phyloP scores from a whole-genome alignment of 1,140 invertebrate species.

The Laodelphax striatellus region DNA sequence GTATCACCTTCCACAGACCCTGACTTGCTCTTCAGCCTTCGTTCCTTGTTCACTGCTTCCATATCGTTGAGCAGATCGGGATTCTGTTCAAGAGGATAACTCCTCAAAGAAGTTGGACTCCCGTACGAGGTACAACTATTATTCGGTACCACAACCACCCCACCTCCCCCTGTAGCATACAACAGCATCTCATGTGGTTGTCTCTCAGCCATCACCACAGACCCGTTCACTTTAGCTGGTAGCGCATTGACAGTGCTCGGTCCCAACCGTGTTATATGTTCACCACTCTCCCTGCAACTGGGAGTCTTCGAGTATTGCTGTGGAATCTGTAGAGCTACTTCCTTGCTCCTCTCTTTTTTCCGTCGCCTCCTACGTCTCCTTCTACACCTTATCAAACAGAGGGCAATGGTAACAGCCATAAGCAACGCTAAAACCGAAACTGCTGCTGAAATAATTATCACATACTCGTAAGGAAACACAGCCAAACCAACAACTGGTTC shows the following conservation, averaged over 20 bases:
- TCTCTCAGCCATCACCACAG: constrained; percentile 22
- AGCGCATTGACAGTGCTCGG: constrained; percentile 1
- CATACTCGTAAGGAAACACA: constrained; percentile 51
- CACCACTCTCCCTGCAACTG: constrained; percentile 11
- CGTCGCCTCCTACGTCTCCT: constrained; percentile 28
- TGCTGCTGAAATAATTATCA: constrained; percentile 49
- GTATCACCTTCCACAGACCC: constrained; percentile 26
- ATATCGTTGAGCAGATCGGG: constrained; percentile 65
- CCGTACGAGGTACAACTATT: constrained; percentile 25
- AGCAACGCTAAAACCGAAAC: constrained; percentile 20
- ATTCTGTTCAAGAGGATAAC: constrained; percentile 50
- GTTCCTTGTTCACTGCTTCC: constrained; percentile 48
- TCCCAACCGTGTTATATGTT: constrained; percentile 16
- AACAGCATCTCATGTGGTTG: constrained; percentile 30
- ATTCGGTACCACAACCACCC: constrained; percentile 25
- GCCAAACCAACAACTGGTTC: constrained; percentile 51
- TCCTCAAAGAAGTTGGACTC: constrained; percentile 30
- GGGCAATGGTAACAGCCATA: constrained; percentile 14
- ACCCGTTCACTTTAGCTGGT: constrained; percentile 23
- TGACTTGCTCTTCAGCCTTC: constrained; percentile 34
- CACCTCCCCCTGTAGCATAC: constrained; percentile 21
- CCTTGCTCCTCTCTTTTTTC: constrained; percentile 30
- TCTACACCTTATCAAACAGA: constrained; percentile 23
- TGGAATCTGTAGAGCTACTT: constrained; percentile 28
- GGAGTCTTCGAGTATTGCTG: constrained; percentile 24